phyloP scores from a whole-genome alignment of 2,797 vertebrate genomes.

The Sebastes minor region DNA sequence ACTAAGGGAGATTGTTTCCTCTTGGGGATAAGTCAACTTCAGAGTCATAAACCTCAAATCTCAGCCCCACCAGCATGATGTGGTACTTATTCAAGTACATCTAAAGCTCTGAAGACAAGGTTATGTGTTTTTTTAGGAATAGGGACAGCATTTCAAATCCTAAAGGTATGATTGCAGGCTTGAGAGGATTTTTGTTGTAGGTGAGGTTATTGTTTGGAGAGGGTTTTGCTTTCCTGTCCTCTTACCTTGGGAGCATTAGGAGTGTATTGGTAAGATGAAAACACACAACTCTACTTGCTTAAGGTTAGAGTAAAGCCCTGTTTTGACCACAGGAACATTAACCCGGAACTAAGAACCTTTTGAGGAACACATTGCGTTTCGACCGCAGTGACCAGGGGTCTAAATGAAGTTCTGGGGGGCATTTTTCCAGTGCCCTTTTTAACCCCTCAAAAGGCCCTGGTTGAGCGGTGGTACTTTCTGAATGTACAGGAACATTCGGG shows the following conservation, averaged over 20 bases:
- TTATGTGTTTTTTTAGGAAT: background rate
- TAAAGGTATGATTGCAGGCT: background rate
- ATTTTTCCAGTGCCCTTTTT: too few species aligned
- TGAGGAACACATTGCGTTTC: too few species aligned
- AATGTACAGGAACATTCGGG: too few species aligned
- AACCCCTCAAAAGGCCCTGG: too few species aligned
- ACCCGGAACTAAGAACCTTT: too few species aligned
- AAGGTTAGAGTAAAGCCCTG: background rate
- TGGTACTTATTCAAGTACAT: background rate
- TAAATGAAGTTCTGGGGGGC: too few species aligned
- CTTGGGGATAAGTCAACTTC: slow-evolving; percentile 1
- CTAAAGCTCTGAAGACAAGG: background rate
- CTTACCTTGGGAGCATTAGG: background rate
- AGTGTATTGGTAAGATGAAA: background rate
- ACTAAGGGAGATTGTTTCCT: slow-evolving; percentile 19
- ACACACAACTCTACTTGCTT: background rate
- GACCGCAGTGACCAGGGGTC: too few species aligned
- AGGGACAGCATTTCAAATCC: background rate
- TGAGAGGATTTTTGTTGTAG: background rate
- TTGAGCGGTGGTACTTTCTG: too few species aligned
- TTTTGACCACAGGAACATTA: too few species aligned
- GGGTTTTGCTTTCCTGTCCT: background rate
- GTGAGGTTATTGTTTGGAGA: background rate
- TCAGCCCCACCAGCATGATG: slow-evolving; percentile 8
- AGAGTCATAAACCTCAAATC: slow-evolving; percentile 21